Evolutionary conservation across 2,888 invertebrate species (phyloP).

Genomic region (Epinotia bilunana): DNA sequence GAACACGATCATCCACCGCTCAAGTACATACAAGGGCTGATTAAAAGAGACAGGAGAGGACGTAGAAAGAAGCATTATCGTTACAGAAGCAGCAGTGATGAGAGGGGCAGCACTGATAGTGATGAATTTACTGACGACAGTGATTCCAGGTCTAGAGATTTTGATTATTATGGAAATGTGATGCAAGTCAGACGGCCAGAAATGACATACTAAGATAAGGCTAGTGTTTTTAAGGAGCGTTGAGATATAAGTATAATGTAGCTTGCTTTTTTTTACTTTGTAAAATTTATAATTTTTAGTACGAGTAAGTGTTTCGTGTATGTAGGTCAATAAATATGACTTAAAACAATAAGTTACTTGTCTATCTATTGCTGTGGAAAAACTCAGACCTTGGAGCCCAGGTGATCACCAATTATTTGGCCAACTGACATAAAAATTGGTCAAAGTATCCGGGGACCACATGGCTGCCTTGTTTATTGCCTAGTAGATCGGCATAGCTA

Average conservation of each 20-base stretch:
- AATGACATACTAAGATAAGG: not conserved
- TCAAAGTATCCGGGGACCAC: too few relatives aligned
- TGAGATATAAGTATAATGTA: not conserved
- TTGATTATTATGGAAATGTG: conserved; percentile 8
- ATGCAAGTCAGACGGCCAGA: not conserved
- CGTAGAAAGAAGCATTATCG: not conserved
- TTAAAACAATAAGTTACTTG: too few relatives aligned
- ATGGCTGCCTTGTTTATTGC: too few relatives aligned
- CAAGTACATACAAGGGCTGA: conserved; percentile 57
- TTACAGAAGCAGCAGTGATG: conserved; percentile 11
- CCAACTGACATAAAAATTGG: too few relatives aligned
- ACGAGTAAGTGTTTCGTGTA: too few relatives aligned
- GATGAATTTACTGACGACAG: conserved; percentile 19
- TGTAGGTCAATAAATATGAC: too few relatives aligned
- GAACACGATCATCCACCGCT: conserved; percentile 70
- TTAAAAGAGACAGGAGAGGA: conserved; percentile 52
- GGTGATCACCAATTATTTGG: too few relatives aligned
- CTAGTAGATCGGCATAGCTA: too few relatives aligned
- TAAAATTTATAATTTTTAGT: not conserved
- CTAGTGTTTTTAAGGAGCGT: not conserved
- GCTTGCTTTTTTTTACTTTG: not conserved
- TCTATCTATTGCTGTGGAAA: too few relatives aligned
- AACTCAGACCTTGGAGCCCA: too few relatives aligned
- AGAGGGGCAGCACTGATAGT: conserved; percentile 11
- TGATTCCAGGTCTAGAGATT: conserved; percentile 6